phyloP scores from a whole-genome alignment of 1,140 invertebrate genomes.

The Sitodiplosis mosellana region DNA sequence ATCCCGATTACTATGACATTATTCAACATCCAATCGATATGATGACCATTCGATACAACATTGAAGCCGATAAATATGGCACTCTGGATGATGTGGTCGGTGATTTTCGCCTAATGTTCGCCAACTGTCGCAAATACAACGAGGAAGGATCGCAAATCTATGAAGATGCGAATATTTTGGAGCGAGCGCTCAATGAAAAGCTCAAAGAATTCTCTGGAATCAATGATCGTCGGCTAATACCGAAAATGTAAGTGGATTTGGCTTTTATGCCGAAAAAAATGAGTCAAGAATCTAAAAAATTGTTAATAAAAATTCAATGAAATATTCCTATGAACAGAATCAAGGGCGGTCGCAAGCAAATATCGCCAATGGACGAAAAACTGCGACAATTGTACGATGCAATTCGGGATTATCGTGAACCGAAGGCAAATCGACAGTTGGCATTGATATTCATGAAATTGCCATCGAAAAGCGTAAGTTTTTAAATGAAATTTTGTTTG shows the following conservation, averaged over 20 bases:
- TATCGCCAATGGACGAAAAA: slow-evolving; percentile 49
- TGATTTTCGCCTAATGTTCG: slow-evolving; percentile 74
- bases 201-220: slow-evolving; percentile 44
- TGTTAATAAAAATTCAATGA: no score
- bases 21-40: slow-evolving; percentile 91
- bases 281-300: no score
- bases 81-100: slow-evolving; percentile 37
- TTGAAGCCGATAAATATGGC: slow-evolving; percentile 48
- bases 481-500: no score
- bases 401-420: slow-evolving; percentile 75
- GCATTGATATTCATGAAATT: slow-evolving; percentile 88
- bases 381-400: slow-evolving; percentile 76
- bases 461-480: slow-evolving; percentile 70
- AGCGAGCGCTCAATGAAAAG: slow-evolving; percentile 68
- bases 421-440: slow-evolving; percentile 62
- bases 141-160: slow-evolving; percentile 90
- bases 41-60: slow-evolving; percentile 81
- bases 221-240: slow-evolving; percentile 17
- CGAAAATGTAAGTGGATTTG: slow-evolving; percentile 9
- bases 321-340: no score
- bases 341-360: background rate
- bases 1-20: slow-evolving; percentile 91
- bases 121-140: slow-evolving; percentile 89
- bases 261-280: no score
- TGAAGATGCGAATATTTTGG: slow-evolving; percentile 78